Evolutionary conservation across 2,113 vertebrate genomes (phyloP).

Genomic region (Ictalurus punctatus): DNA sequence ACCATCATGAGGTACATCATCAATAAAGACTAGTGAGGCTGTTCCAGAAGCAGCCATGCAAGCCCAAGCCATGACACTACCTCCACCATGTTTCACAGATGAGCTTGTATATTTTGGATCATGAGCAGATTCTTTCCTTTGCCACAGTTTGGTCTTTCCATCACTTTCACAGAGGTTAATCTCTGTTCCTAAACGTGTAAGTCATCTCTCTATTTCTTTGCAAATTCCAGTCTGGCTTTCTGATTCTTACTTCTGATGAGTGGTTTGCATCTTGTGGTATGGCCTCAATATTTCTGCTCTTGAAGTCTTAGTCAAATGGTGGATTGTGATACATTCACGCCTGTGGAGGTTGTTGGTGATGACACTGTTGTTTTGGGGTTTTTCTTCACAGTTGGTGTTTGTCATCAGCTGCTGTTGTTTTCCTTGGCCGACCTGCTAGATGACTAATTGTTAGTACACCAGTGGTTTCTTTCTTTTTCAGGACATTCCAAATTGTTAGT

Average conservation of each 20-base stretch:
- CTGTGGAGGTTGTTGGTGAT: background rate
- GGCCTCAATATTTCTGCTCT: background rate
- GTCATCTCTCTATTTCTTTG: background rate
- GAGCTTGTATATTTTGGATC: background rate
- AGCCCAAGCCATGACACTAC: background rate
- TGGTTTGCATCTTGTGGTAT: background rate
- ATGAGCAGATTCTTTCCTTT: background rate
- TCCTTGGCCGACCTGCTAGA: background rate
- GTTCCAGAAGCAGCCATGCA: background rate
- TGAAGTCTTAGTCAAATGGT: background rate
- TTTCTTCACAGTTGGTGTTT: background rate
- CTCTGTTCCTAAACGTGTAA: background rate
- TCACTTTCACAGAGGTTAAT: background rate
- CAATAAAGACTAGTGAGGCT: background rate
- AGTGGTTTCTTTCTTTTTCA: background rate
- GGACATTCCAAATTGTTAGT: background rate
- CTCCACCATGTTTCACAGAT: background rate
- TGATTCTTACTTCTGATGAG: background rate
- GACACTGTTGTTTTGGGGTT: background rate
- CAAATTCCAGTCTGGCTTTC: background rate
- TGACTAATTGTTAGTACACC: background rate
- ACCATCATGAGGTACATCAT: background rate
- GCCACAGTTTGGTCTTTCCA: background rate
- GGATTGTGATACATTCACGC: background rate
- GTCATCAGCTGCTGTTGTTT: background rate